phyloP scores from a whole-genome alignment of 2,113 vertebrate genomes.

The Podarcis cretensis region DNA sequence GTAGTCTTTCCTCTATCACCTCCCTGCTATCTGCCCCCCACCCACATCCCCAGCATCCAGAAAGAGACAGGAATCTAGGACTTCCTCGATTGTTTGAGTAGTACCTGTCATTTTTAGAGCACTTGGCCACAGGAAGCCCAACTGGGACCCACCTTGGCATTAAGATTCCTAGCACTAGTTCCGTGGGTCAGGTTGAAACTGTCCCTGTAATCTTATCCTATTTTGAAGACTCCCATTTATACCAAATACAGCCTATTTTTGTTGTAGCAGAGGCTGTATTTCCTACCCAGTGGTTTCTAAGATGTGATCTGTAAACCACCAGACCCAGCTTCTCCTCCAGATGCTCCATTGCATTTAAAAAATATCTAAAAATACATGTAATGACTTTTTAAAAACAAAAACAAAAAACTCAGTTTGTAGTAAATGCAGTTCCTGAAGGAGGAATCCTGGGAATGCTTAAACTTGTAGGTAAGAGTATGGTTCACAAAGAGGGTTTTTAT shows the following conservation, averaged over 20 bases:
- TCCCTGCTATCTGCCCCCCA: background rate
- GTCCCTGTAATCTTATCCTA: background rate
- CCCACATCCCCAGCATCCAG: background rate
- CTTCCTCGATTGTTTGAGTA: background rate
- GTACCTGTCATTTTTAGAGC: background rate
- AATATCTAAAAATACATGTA: constrained; percentile 1
- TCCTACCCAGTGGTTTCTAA: background rate
- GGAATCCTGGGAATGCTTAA: background rate
- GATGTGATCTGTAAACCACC: background rate
- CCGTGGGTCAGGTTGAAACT: background rate
- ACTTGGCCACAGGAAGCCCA: background rate
- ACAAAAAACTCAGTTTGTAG: background rate
- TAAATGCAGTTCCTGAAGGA: background rate
- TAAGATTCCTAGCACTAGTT: background rate
- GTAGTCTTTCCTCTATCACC: background rate
- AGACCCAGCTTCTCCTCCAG: background rate
- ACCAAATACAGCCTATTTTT: background rate
- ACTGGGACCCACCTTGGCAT: background rate
- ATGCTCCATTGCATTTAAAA: background rate
- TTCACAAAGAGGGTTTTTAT: background rate
- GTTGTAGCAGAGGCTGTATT: background rate
- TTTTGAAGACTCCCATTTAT: background rate
- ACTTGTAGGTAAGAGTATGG: background rate
- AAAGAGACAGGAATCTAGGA: background rate
- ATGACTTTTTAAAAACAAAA: background rate